Evolutionary conservation across 2,113 vertebrate genomes (phyloP), one percentile per base, ranked within the genome.

Genomic region (Crocuta crocuta): DNA sequence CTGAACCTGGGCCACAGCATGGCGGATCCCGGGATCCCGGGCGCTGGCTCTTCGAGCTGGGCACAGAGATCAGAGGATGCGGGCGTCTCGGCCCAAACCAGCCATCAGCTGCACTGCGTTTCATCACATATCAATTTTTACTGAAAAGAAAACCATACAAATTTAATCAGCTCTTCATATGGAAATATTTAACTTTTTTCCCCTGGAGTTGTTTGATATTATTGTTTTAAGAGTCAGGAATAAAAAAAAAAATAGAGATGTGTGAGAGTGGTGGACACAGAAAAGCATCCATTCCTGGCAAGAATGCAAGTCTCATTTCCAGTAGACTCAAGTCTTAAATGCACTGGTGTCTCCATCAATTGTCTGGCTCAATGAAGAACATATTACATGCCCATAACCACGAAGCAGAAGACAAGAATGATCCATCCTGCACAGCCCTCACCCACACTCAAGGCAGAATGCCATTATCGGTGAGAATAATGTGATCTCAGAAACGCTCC

Each of bases 111-210:
- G 98, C 80, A 89, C 98, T 98, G 98, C 5, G 97, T 98, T 98
- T 99, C 98, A 99, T 98, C 98, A 98, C 98, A 78, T 98, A 99
- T 98, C 98, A 98, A 98, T 98, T 99, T 98, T 99, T 99, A 98
- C 98, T 98, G 98, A 98, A 98, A 98, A 98, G 98, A 99, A 99
- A 99, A 98, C 98, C 99, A 99, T 98, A 98, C 98, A 98, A 98
- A 99, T 99, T 99, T 98, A 99, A 99, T 99, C 98, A 99, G 98
- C 97, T 98, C 98, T 98, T 99, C 98, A 99, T 99, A 98, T 99
- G 98, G 99, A 98, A 99, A 98, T 98, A 99, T 98, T 99, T 99
- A 99, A 99, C 98, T 98, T 98, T 97, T 98, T 63, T 33, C 98
- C 97, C 96, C 91, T 89, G 50, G 93, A 99, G 98, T 99, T 99